Percentiles rank a stretch among this genome's conserved stretches.
Evolutionary conservation across 2,797 vertebrate species (phyloP).

Genomic region (Trematomus bernacchii): DNA sequence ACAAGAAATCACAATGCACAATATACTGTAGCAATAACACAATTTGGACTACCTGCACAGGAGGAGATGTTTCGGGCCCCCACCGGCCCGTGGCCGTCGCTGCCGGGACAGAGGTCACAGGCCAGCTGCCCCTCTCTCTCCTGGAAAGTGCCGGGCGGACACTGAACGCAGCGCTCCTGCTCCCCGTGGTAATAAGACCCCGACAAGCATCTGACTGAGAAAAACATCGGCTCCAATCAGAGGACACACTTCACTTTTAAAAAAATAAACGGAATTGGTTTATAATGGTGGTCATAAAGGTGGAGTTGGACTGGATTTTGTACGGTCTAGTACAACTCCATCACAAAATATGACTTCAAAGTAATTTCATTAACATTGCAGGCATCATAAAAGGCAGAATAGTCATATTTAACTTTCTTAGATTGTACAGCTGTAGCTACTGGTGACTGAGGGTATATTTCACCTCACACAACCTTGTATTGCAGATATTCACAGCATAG

Average conservation of each 20-base stretch:
- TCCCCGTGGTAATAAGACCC: conserved; percentile 97
- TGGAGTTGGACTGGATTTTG: too few species aligned
- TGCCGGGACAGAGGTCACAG: conserved; percentile 96
- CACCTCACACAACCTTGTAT: too few species aligned
- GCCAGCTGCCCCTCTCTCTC: conserved; percentile 98
- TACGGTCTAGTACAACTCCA: too few species aligned
- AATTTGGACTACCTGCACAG: conserved; percentile 88
- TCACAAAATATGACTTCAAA: too few species aligned
- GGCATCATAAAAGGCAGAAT: background rate
- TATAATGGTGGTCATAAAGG: too few species aligned
- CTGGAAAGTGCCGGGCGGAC: conserved; percentile 96
- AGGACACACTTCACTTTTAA: conserved; percentile 27
- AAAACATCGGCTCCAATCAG: conserved; percentile 77
- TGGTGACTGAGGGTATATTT: too few species aligned
- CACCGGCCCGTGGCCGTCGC: conserved; percentile 90
- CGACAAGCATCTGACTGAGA: conserved; percentile 97
- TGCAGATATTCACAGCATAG: too few species aligned
- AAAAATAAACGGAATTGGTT: too few species aligned
- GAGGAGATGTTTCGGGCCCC: conserved; percentile 95
- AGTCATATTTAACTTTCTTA: background rate
- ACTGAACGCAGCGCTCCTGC: conserved; percentile 95
- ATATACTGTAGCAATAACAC: too few species aligned
- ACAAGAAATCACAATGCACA: too few species aligned
- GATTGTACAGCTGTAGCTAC: background rate
- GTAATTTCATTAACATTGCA: background rate